phyloP scores from a whole-genome alignment of 2,888 invertebrate species.

The Nysson spinosus region DNA sequence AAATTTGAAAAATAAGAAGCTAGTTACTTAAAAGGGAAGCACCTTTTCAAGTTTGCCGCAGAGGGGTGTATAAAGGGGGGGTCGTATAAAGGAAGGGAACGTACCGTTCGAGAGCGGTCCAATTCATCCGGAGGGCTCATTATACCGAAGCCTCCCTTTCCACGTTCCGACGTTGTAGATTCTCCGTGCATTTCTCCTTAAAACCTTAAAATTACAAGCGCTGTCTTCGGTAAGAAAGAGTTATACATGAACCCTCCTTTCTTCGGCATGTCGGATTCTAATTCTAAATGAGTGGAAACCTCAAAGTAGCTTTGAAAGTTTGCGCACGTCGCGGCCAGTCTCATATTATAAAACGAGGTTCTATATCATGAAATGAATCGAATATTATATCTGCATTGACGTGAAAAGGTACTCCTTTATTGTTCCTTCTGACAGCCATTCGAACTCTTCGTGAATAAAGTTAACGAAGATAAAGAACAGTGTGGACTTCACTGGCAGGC shows the following conservation, averaged over 20 bases:
- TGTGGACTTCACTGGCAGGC: too few relatives aligned
- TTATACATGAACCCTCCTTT: constrained; percentile 2
- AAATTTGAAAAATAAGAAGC: constrained; percentile 32
- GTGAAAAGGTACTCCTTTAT: constrained; percentile 2
- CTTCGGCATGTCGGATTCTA: constrained; percentile 8
- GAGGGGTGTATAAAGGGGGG: too few relatives aligned
- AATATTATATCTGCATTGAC: constrained; percentile 9
- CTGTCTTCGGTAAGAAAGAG: constrained; percentile 14
- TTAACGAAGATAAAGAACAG: not conserved
- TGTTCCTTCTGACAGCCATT: not conserved
- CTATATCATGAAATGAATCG: not conserved
- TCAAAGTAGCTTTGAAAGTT: constrained; percentile 28
- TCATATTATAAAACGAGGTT: not conserved
- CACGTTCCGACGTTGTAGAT: constrained; percentile 1
- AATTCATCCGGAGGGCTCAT: constrained; percentile 39
- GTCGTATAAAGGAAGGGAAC: not conserved
- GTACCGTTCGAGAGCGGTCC: constrained; percentile 17
- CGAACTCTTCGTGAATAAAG: not conserved
- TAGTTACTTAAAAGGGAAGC: constrained; percentile 10
- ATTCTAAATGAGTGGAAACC: constrained; percentile 38
- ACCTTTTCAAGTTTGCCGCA: too few relatives aligned
- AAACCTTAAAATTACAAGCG: constrained; percentile 48
- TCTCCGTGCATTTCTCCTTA: constrained; percentile 17
- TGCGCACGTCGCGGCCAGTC: not conserved
- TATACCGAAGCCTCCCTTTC: constrained; percentile 16